These are phyloP conservation scores for Gulo gulo DNA, from an alignment of 2,113 vertebrate genomes.

Conservation along the genomic window DNA sequence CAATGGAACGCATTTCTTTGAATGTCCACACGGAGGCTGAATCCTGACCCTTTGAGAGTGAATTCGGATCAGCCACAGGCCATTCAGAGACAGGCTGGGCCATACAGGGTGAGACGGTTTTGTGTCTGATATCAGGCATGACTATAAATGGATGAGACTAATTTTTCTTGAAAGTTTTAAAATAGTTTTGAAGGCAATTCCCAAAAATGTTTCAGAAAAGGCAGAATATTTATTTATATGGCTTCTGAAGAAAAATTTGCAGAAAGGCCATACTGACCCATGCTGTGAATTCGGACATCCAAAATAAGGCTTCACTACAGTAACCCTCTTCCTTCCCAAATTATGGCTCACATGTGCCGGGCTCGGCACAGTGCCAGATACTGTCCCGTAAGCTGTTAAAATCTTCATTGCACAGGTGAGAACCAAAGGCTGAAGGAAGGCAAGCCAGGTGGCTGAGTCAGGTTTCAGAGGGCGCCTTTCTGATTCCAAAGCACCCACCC, in stretches of 20 bases:
- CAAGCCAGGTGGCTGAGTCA: background rate
- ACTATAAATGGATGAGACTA: background rate
- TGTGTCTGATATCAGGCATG: background rate
- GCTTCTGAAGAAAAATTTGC: background rate
- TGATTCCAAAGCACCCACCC: background rate
- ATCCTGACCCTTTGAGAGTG: background rate
- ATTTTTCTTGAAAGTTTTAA: background rate
- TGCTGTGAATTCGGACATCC: background rate
- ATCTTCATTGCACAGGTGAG: background rate
- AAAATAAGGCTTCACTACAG: background rate
- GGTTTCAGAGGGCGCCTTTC: background rate
- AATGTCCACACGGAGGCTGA: background rate
- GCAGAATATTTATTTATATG: background rate
- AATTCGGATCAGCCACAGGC: background rate
- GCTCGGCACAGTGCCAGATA: rapidly evolving
- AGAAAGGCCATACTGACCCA: background rate
- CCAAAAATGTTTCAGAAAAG: background rate
- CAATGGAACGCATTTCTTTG: background rate
- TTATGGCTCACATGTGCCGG: background rate
- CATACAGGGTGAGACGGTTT: too few relatives aligned
- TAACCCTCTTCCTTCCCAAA: background rate
- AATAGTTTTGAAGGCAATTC: background rate
- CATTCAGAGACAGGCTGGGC: background rate
- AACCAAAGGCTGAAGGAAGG: background rate
- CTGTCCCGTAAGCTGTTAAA: too few relatives aligned